Evolutionary conservation across 1,140 invertebrate species (phyloP).

Genomic region (Protaetia brevitarsis): DNA sequence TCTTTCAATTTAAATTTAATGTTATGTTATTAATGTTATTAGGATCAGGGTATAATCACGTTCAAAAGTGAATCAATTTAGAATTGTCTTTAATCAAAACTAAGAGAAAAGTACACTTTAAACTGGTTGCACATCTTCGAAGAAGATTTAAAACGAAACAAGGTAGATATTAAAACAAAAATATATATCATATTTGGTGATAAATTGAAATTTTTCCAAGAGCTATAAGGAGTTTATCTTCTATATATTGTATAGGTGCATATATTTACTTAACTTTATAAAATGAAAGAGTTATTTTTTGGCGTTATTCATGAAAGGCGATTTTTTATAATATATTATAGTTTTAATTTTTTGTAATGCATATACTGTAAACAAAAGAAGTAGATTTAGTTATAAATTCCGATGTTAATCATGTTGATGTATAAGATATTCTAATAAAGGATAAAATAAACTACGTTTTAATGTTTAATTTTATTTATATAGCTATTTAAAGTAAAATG

Average conservation of each 20-base stretch:
- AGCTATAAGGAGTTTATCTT: not conserved
- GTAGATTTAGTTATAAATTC: slow-evolving; percentile 6
- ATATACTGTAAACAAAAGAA: slow-evolving; percentile 7
- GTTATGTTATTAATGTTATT: no score
- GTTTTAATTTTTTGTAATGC: slow-evolving; percentile 1
- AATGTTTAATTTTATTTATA: no score
- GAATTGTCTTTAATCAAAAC: no score
- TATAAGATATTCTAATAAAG: slow-evolving; percentile 17
- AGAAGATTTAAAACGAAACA: not conserved
- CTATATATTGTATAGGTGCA: slow-evolving; percentile 2
- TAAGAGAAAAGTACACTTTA: not conserved
- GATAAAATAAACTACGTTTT: not conserved
- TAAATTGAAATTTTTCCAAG: not conserved
- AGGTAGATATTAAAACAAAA: not conserved
- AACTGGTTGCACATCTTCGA: not conserved
- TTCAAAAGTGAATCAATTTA: not conserved
- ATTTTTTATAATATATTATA: slow-evolving; percentile 15
- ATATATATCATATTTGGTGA: slow-evolving; percentile 9
- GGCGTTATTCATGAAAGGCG: not conserved
- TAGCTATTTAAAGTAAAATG: no score
- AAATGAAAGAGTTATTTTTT: slow-evolving; percentile 10
- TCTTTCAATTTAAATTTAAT: no score
- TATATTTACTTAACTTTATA: slow-evolving; percentile 3
- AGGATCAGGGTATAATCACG: not conserved
- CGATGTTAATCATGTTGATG: slow-evolving; percentile 8